A percentile compares a stretch with the other conserved stretches of the same genome.
Evolutionary conservation across 92 coral and sea anemone species (phyloP).

Genomic region (Muricea muricata): DNA sequence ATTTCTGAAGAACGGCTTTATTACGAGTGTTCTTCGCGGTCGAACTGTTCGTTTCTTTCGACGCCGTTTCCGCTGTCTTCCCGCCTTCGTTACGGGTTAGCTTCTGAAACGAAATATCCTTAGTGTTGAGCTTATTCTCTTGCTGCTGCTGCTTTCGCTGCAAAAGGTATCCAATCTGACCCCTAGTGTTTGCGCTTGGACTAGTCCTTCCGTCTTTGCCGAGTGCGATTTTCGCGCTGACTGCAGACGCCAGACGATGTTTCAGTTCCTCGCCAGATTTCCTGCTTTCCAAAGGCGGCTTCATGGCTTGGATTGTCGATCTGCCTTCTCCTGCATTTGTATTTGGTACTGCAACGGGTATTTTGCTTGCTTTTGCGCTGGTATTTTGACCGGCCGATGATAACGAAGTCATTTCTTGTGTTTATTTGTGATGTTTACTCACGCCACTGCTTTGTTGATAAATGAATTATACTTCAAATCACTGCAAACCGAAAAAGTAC

Average conservation of each 20-base stretch:
- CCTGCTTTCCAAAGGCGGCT: neutral
- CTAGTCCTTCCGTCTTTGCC: conserved; percentile 8
- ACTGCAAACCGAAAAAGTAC: too few species aligned
- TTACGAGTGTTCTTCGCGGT: neutral
- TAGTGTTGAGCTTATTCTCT: conserved; percentile 20
- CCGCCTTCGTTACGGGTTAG: neutral
- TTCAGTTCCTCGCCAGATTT: conserved; percentile 35
- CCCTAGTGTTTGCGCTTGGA: neutral
- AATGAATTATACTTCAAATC: too few species aligned
- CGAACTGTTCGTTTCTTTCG: neutral
- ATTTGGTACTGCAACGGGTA: neutral
- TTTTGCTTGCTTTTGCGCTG: neutral
- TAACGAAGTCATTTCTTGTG: conserved; percentile 7
- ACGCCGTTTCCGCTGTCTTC: neutral
- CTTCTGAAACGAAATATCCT: conserved; percentile 23
- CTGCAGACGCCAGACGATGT: conserved; percentile 20
- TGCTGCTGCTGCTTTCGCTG: conserved; percentile 26
- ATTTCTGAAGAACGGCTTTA: neutral
- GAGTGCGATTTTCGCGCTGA: conserved; percentile 25
- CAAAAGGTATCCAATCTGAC: conserved; percentile 31
- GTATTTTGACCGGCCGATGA: neutral
- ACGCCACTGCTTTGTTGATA: neutral
- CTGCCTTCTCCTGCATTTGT: neutral
- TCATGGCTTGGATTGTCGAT: neutral
- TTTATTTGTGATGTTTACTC: neutral